A percentile compares a stretch with the other conserved stretches of the same genome.
These are phyloP conservation scores for Enteromius mattozi DNA, from an alignment of 2,797 vertebrate species.

Conservation along the genomic window DNA sequence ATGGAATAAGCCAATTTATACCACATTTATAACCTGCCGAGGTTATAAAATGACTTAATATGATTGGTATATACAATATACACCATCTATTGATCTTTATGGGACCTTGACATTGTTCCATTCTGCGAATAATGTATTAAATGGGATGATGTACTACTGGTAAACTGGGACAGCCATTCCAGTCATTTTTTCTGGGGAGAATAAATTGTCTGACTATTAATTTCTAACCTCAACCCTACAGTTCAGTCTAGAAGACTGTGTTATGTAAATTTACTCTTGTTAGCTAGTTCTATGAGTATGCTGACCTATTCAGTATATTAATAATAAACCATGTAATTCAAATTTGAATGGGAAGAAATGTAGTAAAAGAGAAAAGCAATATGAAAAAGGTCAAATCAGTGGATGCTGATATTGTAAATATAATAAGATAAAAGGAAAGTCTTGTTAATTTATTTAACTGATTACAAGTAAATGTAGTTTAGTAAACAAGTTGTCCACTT, in stretches of 20 bases:
- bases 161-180: background rate
- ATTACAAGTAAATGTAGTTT: background rate
- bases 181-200: background rate
- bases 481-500: background rate
- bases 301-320: slow-evolving; percentile 8
- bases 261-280: slow-evolving; percentile 10
- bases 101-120: background rate
- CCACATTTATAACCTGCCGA: background rate
- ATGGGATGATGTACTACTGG: background rate
- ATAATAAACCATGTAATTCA: background rate
- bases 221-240: background rate
- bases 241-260: background rate
- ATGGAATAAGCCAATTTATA: background rate
- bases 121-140: slow-evolving; percentile 7
- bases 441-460: background rate
- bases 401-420: background rate
- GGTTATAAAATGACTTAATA: background rate
- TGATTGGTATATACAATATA: background rate
- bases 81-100: background rate
- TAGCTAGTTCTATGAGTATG: background rate
- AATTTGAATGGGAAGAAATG: background rate
- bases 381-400: background rate
- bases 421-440: background rate
- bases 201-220: background rate
- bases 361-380: background rate